Evolutionary conservation across 2,113 vertebrate species (phyloP), one percentile per base, ranked within the genome.

Genomic region (Dermatemys mawii): DNA sequence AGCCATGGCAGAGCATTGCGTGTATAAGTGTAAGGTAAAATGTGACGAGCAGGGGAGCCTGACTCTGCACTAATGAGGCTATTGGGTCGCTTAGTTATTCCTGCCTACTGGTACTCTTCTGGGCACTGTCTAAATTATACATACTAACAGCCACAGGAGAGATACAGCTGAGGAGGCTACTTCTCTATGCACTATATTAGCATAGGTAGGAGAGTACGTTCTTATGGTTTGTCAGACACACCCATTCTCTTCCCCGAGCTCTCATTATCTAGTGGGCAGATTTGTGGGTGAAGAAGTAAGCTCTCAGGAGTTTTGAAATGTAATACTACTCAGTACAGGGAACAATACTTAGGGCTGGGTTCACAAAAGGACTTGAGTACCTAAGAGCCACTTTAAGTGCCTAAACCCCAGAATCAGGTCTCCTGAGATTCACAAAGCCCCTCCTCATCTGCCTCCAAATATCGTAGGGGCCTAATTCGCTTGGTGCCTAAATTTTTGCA

Each of bases 21-120:
- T 87, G 80, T 83, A 57, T 83, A 94, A 97, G 54, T 75, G 79
- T 55, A 85, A 96, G 60, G 90, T 84, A 97, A 94, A 96, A 95
- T 70, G 35, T 81, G 81, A 95, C 95, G 87, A 96, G 93, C 73
- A 78, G 54, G 78, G 54, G 84, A 96, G 49, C 32, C 96, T 97
- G 95, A 97, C 93, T 97, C 89, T 96, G 96, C 96, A 97, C 92
- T 96, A 96, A 95, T 97, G 94, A 96, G 97, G 96, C 86, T 86
- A 55, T 80, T 2, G 2, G 87, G 75, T 87, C 93, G 93, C 94
- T 96, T 95, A 96, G 95, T 92, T 97, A 88, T 78, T 94, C 73
- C 85, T 93, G 83, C 86, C 82, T 90, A 73, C 70, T 63, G 94
- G 90, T 91, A 90, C 78, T 91, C 95, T 87, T 97, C 78, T 2